Percentiles rank a stretch among this genome's conserved stretches.
Evolutionary conservation across 2,113 vertebrate genomes (phyloP).

Genomic region (Rhynchomys soricoides): DNA sequence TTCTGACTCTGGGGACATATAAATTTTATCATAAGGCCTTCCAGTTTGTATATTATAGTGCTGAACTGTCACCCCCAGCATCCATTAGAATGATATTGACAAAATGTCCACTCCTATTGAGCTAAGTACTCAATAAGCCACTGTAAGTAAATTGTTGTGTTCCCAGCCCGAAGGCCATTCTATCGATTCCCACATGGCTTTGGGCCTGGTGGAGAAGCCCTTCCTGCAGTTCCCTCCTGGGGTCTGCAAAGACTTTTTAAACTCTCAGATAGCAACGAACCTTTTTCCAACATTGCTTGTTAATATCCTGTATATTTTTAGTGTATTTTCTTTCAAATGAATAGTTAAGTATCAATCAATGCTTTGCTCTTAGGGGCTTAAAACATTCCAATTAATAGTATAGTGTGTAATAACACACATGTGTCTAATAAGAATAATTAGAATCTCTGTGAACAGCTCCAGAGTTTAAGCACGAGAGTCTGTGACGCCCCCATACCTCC

Average conservation of each 20-base stretch:
- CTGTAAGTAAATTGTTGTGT: conserved; percentile 78
- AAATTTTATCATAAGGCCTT: conserved; percentile 69
- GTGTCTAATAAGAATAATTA: conserved; percentile 28
- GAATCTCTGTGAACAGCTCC: not conserved
- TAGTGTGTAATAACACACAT: conserved; percentile 26
- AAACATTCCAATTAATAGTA: conserved; percentile 25
- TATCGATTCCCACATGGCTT: conserved; percentile 64
- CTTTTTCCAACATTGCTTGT: conserved; percentile 27
- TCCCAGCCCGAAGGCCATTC: conserved; percentile 69
- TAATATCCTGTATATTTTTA: not conserved
- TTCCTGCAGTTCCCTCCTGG: not conserved
- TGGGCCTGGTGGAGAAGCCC: conserved; percentile 12
- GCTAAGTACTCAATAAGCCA: conserved; percentile 75
- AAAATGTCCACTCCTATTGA: conserved; percentile 72
- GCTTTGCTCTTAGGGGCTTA: conserved; percentile 20
- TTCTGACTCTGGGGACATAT: conserved; percentile 45
- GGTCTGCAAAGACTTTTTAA: conserved; percentile 36
- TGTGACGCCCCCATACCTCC: not conserved
- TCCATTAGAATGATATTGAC: conserved; percentile 77
- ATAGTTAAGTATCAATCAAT: conserved; percentile 41
- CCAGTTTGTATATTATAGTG: conserved; percentile 62
- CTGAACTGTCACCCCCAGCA: conserved; percentile 70
- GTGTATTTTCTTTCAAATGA: conserved; percentile 40
- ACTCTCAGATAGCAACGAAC: conserved; percentile 5
- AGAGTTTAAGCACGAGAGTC: not conserved